These are phyloP conservation scores for Anoplopoma fimbria DNA, from an alignment of 2,113 vertebrate species.

Conservation along the genomic window DNA sequence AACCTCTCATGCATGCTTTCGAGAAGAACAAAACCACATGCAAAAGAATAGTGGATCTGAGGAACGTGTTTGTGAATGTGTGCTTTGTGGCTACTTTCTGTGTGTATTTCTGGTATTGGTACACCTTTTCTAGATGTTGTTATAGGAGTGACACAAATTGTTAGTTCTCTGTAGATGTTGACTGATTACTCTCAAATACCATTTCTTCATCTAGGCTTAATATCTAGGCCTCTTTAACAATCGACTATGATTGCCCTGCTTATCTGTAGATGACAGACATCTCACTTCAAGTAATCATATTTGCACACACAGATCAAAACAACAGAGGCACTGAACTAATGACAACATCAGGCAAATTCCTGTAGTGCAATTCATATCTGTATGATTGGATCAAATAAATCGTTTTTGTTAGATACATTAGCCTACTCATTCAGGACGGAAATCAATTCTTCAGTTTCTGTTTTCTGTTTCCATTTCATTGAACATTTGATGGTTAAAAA, in stretches of 20 bases:
- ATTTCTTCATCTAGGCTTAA: neutral
- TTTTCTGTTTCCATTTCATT: neutral
- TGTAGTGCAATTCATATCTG: neutral
- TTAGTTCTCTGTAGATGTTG: neutral
- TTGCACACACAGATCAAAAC: neutral
- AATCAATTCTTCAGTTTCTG: neutral
- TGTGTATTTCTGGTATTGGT: neutral
- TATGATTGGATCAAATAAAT: neutral
- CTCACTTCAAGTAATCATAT: neutral
- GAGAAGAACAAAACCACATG: neutral
- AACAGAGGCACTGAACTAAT: neutral
- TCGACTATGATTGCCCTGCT: neutral
- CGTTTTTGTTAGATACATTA: neutral
- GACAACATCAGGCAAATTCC: neutral
- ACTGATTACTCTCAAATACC: neutral
- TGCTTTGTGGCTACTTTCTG: neutral
- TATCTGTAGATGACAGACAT: neutral
- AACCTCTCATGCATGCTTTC: neutral
- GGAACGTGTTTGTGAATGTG: neutral
- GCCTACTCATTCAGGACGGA: neutral
- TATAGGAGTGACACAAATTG: neutral
- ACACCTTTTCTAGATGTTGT: neutral
- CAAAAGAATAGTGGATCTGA: neutral
- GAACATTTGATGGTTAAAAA: neutral
- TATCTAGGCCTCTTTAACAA: neutral